Conservation (phyloP, 2,113 vertebrate species). For the Struthidea cinerea region DNA sequence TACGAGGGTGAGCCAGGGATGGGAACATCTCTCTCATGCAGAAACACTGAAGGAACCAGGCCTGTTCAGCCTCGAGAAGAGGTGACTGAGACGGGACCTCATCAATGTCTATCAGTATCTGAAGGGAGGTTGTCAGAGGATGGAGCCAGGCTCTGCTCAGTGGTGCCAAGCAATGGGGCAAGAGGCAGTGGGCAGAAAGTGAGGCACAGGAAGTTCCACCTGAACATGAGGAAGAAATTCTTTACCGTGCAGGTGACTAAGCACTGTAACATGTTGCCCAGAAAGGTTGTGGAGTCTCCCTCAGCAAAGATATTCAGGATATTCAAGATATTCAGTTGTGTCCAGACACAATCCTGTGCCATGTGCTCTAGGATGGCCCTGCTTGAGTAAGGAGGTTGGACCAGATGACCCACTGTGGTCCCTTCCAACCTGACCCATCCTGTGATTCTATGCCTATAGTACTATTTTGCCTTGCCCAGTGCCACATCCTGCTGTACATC, state of each 20-base stretch:
- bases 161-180: background rate
- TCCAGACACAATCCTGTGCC: background rate
- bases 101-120: background rate
- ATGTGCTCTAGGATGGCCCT: background rate
- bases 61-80: background rate
- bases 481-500: background rate
- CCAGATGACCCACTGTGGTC: background rate
- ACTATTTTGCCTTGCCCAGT: background rate
- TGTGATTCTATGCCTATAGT: background rate
- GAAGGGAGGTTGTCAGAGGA: background rate
- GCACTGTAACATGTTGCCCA: background rate
- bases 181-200: background rate
- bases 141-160: background rate
- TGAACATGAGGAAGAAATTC: background rate
- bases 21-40: background rate
- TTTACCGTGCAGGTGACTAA: background rate
- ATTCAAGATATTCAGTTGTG: background rate
- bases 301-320: background rate
- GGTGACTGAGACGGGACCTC: fast-evolving
- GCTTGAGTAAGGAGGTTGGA: background rate
- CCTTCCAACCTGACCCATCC: background rate
- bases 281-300: background rate
- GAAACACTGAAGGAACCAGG: background rate
- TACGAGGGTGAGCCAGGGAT: background rate
- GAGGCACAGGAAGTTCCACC: background rate